phyloP scores from a whole-genome alignment of 2,113 vertebrate genomes.

The Lamprotornis superbus region DNA sequence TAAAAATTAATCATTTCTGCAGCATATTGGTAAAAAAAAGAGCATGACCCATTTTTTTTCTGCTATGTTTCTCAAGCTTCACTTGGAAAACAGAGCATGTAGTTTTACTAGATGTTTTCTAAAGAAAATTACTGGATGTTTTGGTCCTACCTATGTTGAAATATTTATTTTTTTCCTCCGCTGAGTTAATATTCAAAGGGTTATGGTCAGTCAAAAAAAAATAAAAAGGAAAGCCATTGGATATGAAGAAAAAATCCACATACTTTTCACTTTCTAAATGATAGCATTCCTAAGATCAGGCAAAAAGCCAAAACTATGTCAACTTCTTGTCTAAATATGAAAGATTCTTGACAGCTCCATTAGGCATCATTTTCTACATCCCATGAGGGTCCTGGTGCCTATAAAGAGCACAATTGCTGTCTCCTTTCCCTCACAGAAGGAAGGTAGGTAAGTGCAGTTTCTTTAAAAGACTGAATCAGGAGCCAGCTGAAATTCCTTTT shows the following conservation, averaged over 20 bases:
- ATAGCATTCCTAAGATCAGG: background rate
- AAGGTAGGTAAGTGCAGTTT: background rate
- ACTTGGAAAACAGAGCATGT: background rate
- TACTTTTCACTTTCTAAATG: background rate
- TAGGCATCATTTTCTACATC: slow-evolving; percentile 28
- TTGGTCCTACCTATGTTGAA: background rate
- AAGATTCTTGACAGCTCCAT: slow-evolving; percentile 19
- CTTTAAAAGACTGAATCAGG: background rate
- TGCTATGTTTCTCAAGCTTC: background rate
- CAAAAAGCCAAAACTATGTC: slow-evolving; percentile 8
- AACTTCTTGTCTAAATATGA: slow-evolving; percentile 35
- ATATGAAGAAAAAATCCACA: background rate
- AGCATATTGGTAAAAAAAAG: background rate
- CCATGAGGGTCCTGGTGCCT: background rate
- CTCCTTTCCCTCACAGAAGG: background rate
- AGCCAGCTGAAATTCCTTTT: background rate
- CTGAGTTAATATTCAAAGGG: background rate
- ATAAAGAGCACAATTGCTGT: background rate
- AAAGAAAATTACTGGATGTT: background rate
- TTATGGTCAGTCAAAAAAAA: background rate
- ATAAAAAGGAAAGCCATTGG: background rate
- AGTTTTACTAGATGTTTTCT: background rate
- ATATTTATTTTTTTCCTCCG: background rate
- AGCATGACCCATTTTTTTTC: background rate
- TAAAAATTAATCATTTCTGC: background rate